Base-by-base conservation (phyloP, 2,797 vertebrate species). In the Trematomus bernacchii region DNA sequence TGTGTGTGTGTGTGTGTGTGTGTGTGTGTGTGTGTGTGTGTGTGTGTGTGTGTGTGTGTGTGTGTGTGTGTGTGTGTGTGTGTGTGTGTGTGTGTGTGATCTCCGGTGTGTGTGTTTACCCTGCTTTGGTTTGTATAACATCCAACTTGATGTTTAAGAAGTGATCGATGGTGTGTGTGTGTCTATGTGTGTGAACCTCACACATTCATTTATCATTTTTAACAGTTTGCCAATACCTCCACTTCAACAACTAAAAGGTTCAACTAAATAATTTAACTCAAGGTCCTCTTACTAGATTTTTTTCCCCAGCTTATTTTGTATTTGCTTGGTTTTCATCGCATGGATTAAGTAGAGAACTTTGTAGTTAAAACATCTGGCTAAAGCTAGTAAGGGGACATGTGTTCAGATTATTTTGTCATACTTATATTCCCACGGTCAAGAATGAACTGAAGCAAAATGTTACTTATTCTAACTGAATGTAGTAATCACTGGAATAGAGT, bases 401-500 rank as follows among this genome's bases (percentile, higher is more conserved):
- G 9, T 18, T 21, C 6, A 37, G 12, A 19, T 48, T n/a, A 9
- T 14, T 37, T 37, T 37, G 33, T 37, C 33, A 37, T 37, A 7
- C 6, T 37, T 6, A 37, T 37, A 37, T 6, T 37, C 33, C 33
- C 8, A 37, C 33, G 33, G 33, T 37, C 33, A 37, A 9, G 33
- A 37, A 37, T 37, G 15, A 54, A 54, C 14, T 16, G 10, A 54
- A 23, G 1, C 52, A 30, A 54, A n/a, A 47, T 27, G 10, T 27
- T 47, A 10, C 43, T 33, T 30, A 19, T 27, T 27, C 4, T 54
- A n/a, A 50, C 44, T 67, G 66, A 66, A 66, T 74, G 60, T 58
- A 72, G 60, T 70, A 57, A 79, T 68, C 78, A 86, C 73, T 89
- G 84, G 70, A 88, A 77, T 62, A 64, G n/a, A 37, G 33, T 27